Evolutionary conservation across 2,888 invertebrate species (phyloP), one percentile per base, ranked within the genome.

Genomic region (Leptopilina drosophilae): DNA sequence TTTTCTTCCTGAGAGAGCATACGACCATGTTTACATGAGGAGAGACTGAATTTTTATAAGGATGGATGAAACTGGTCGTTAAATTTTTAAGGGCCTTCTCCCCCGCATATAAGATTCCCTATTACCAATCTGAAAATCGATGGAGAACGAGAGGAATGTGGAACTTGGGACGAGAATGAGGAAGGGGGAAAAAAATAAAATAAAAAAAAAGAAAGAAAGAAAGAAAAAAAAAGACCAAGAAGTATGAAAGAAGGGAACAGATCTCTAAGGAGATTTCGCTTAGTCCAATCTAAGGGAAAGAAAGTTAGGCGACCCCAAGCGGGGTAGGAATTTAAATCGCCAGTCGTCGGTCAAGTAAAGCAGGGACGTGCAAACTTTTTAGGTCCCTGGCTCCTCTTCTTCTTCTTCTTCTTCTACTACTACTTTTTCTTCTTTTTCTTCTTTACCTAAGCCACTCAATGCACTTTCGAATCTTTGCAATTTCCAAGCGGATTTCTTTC

Each of bases 231-330:
- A 67, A 49, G 20, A 12, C 20, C 15, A 67, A 67, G 67, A 59
- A 67, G 49, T 67, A 67, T 26, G 67, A 67, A 67, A 67, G 67
- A 67, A 33, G 67, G 67, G 67, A 67, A 67, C 49, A 67, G 67
- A 67, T 67, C 67, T 67, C 67, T 67, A 67, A 67, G 67, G 67
- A 67, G 67, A 67, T 67, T 67, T 67, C 49, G 67, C 67, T 67
- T 67, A 67, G 67, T 67, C 49, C 67, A 67, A 67, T 67, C 67
- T 46, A 14, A 46, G 59, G 59, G 59, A n/a, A 59, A 46, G 66
- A 67, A 67, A 67, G 67, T 67, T 67, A 67, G 67, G 67, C 20
- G 49, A 67, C 67, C 67, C 67, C 26, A 49, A 67, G 49, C 67
- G 49, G 49, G 49, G 49, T 49, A 49, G 67, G 67, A 67, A 67